Conservation (phyloP, 2,113 vertebrate species). For the Alexandromys fortis region DNA sequence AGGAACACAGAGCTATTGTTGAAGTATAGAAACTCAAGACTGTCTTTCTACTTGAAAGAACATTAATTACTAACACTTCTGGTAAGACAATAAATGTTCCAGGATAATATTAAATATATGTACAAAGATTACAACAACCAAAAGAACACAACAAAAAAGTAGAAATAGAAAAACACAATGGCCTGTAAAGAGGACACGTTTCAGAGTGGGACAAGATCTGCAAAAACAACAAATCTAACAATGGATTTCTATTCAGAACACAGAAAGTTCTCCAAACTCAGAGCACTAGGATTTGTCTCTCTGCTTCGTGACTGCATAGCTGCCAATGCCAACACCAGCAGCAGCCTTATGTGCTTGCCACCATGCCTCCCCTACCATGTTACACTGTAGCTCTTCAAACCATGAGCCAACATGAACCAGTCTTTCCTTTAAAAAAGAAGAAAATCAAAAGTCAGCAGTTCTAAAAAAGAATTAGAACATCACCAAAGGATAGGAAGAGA, state of each 20-base stretch:
- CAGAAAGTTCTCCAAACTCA: background rate
- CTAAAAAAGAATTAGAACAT: background rate
- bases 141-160: conserved; percentile 47
- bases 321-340: background rate
- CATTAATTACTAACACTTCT: conserved; percentile 86
- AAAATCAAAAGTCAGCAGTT: background rate
- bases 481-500: background rate
- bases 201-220: background rate
- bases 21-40: conserved; percentile 84
- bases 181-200: background rate
- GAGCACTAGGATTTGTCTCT: background rate
- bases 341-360: too few relatives aligned
- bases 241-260: background rate
- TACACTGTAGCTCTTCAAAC: background rate
- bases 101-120: conserved; percentile 86
- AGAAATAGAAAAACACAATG: conserved; percentile 65
- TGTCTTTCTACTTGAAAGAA: conserved; percentile 85
- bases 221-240: background rate
- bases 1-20: conserved; percentile 83
- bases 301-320: background rate
- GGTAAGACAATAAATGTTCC: conserved; percentile 87
- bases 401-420: background rate
- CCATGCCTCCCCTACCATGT: background rate
- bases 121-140: conserved; percentile 84
- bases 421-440: background rate